These are phyloP conservation scores for Drosophila nr. medialis DNA, from an alignment of 2,888 invertebrate genomes.

Conservation along the genomic window DNA sequence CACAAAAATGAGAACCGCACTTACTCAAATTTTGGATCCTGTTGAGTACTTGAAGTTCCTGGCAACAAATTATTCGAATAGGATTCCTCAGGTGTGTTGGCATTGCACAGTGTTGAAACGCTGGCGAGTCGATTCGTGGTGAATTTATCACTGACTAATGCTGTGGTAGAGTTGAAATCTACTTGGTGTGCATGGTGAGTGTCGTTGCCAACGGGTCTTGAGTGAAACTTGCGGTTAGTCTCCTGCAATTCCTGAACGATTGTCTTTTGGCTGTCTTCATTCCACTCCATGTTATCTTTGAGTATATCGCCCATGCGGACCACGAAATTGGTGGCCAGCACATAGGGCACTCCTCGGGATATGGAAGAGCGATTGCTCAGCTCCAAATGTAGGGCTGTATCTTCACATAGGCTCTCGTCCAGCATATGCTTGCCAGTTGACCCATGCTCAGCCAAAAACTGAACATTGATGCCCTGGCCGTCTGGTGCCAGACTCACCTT, in stretches of 20 bases:
- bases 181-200: neutral
- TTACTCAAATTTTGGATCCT: slow-evolving; percentile 32
- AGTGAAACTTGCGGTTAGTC: no score
- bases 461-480: slow-evolving; percentile 50
- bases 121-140: neutral
- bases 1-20: neutral
- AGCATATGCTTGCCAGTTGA: slow-evolving; percentile 21
- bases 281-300: slow-evolving; percentile 39
- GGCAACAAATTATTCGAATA: slow-evolving; percentile 6
- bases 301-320: slow-evolving; percentile 44
- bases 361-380: slow-evolving; percentile 32
- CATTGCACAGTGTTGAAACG: neutral
- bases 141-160: neutral
- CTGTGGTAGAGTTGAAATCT: neutral
- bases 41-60: neutral
- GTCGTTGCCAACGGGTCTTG: no score
- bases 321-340: slow-evolving; percentile 51
- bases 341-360: slow-evolving; percentile 42
- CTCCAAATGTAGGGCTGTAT: slow-evolving; percentile 39
- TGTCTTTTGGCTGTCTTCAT: slow-evolving; percentile 1
- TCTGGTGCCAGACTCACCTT: slow-evolving; percentile 35
- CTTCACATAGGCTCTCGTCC: slow-evolving; percentile 35
- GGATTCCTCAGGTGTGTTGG: neutral
- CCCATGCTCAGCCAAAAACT: slow-evolving; percentile 28
- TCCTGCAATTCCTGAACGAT: neutral